phyloP scores from a whole-genome alignment of 37 sponge, comb jelly and placozoan genomes.

The Beroe forskalii region DNA sequence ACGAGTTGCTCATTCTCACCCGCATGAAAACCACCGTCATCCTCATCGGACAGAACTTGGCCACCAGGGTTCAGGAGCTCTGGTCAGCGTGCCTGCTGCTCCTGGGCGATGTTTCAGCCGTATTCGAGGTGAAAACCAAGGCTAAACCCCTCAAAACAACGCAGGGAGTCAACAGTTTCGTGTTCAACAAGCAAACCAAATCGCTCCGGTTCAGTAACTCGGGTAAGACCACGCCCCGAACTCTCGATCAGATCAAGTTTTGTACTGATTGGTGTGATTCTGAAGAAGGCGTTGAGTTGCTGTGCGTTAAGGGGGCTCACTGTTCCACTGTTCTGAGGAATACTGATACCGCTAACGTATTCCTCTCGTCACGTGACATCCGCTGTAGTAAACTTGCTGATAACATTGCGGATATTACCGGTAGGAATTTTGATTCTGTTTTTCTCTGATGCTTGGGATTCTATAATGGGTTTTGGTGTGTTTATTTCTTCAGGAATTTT shows the following conservation, averaged over 20 bases:
- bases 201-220: background rate
- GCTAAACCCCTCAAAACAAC: background rate
- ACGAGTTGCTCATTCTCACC: slow-evolving; percentile 32
- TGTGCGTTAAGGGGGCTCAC: background rate
- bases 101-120: slow-evolving; percentile 24
- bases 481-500: background rate
- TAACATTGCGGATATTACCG: slow-evolving; percentile 17
- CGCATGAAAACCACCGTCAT: background rate
- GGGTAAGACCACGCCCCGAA: background rate
- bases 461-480: no score
- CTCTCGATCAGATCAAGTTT: slow-evolving; percentile 34
- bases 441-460: slow-evolving; percentile 18
- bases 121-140: background rate
- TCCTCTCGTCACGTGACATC: slow-evolving; percentile 28
- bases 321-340: slow-evolving; percentile 20
- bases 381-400: slow-evolving; percentile 41
- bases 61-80: background rate
- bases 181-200: background rate
- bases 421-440: slow-evolving; percentile 53
- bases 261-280: background rate
- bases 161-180: slow-evolving; percentile 24
- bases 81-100: background rate
- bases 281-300: slow-evolving; percentile 4
- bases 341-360: background rate
- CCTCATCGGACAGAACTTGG: background rate